Base-by-base conservation (phyloP, 2,888 invertebrate genomes). In the Cantharis rufa region DNA sequence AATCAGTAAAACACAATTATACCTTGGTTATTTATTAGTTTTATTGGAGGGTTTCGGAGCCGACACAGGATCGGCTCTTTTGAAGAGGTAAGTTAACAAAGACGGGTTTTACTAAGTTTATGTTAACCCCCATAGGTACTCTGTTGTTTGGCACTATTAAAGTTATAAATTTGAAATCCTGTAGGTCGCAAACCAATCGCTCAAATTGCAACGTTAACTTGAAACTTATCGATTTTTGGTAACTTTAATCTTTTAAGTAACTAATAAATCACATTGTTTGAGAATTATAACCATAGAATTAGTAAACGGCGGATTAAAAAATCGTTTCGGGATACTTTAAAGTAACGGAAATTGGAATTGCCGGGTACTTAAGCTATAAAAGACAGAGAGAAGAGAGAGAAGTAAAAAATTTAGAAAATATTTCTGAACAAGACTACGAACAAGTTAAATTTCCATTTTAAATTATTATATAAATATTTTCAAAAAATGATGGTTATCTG, bases 1-100 rank as follows among this genome's bases (percentile, higher is more conserved):
- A 85, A 85, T 85, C 84, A 85, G 84, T 84, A 84, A 84, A 85
- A 84, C 83, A 83, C 84, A 84, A 84, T 86, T 84, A 85, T 83
- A 83, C 82, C 83, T 83, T 80, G 79, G 83, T 82, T 83, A 82
- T 84, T 84, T 82, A 83, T 83, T 82, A 79, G 80, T 79, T 84
- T 83, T 84, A 83, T 85, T 84, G 82, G 81, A 80, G 79, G 80
- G 80, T 69, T 78, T 69, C 74, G 76, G 78, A 69, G 80, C 83
- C 81, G 82, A 82, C 82, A 79, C 32, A 71, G 77, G 62, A 80
- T 76, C 84, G 85, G 85, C 78, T 66, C 82, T 79, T 84, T 85
- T 85, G 83, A 84, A 83, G 83, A 83, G 84, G 83, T 82, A 81
- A 79, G 71, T 80, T 77, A 80, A 85, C 84, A 85, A 84, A 83